Base-by-base conservation (phyloP, 2,888 invertebrate species). In the Lasioglossum marginatum region DNA sequence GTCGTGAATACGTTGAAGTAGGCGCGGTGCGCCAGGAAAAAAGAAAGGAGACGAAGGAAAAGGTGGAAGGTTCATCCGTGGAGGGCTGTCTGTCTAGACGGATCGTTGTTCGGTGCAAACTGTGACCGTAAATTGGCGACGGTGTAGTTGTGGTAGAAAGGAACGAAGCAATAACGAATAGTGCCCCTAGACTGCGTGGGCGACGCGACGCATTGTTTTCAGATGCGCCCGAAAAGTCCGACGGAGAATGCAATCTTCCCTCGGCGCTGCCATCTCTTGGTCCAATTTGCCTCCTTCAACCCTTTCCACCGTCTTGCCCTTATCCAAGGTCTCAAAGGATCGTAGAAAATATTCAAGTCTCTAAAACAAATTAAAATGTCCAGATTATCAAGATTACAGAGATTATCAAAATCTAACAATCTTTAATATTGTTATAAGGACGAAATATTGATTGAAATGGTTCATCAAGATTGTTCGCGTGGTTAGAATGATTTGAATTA, bases 71-170 rank as follows among this genome's bases (percentile, higher is more conserved):
- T 84, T 85, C 78, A 82, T 82, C 79, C 80, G 79, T 60, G 86
- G 91, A 93, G 92, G 92, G 91, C 88, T 89, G 90, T 89, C 92
- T 89, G 93, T 94, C 94, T 94, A 94, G 94, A 94, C 94, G 89
- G 92, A 90, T 93, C 91, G 90, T 91, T 92, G 92, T 92, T 92
- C 89, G 84, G 81, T 87, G 90, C 89, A 92, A 93, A 92, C 91
- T 88, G 83, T 91, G 92, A 91, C 91, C 92, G 89, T 89, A 89
- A 91, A 92, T 92, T 88, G 75, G 48, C 84, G 81, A 40, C 78
- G 78, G 60, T 77, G 80, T 82, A 43, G 83, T 34, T 48, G 74
- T 77, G 57, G 77, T 70, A 78, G 84, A 83, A 82, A 84, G 87
- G 85, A 82, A 86, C 81, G 81, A 82, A 86, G 87, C 81, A 89